phyloP scores from a whole-genome alignment of 2,888 invertebrate species.

The Cheilosia vulpina region DNA sequence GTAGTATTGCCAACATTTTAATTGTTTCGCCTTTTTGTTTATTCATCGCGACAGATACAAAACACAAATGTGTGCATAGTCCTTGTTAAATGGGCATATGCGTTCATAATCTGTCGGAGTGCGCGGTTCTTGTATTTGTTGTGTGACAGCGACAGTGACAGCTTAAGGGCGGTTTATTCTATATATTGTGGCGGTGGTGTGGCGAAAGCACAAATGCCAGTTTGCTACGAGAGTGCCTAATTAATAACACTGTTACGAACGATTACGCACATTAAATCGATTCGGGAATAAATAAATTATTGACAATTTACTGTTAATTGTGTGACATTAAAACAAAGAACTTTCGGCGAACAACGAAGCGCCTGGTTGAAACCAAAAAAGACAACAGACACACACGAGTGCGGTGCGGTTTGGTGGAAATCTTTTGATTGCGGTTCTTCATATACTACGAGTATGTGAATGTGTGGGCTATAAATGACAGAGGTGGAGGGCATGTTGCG shows the following conservation, averaged over 20 bases:
- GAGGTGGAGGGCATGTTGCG: slow-evolving; percentile 1
- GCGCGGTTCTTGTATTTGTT: slow-evolving; percentile 31
- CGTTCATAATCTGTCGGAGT: slow-evolving; percentile 10
- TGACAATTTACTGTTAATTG: slow-evolving; percentile 71
- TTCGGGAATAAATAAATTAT: slow-evolving; percentile 72
- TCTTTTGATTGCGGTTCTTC: slow-evolving; percentile 46
- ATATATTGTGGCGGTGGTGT: background rate
- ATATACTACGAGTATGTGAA: background rate
- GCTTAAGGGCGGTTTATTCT: background rate
- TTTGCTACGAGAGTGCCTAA: slow-evolving; percentile 56
- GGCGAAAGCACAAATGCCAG: slow-evolving; percentile 42
- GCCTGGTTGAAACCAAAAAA: background rate
- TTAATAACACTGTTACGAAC: slow-evolving; percentile 72
- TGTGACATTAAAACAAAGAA: slow-evolving; percentile 64
- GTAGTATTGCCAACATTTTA: slow-evolving; percentile 40
- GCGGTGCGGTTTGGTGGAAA: slow-evolving; percentile 13
- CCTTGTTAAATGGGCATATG: slow-evolving; percentile 44
- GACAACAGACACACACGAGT: background rate
- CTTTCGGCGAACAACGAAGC: slow-evolving; percentile 3
- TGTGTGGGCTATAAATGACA: slow-evolving; percentile 18
- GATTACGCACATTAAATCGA: slow-evolving; percentile 71
- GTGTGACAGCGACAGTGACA: slow-evolving; percentile 17
- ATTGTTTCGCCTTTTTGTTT: slow-evolving; percentile 50
- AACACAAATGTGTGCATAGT: slow-evolving; percentile 28
- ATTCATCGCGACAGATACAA: slow-evolving; percentile 45